phyloP scores from a whole-genome alignment of 2,797 vertebrate genomes.

The Myiothlypis chrysogaster region DNA sequence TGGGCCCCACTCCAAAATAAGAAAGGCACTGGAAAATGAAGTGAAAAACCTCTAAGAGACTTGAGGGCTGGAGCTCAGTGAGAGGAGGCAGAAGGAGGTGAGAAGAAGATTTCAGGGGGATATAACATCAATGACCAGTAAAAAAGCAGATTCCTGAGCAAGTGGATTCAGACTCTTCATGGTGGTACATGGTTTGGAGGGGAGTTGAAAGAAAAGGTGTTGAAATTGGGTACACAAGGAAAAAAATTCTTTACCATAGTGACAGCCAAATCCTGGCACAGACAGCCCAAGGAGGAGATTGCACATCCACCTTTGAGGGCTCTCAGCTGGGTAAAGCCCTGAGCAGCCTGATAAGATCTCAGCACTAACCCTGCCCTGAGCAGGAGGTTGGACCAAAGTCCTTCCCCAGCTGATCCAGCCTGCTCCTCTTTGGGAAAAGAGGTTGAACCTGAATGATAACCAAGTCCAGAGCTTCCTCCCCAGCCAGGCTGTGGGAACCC shows the following conservation, averaged over 20 bases:
- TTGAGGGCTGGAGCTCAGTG: neutral
- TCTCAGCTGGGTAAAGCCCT: neutral
- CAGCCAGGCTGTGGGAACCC: neutral
- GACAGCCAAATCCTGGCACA: neutral
- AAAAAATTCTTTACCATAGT: neutral
- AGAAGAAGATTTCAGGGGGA: neutral
- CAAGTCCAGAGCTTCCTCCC: neutral
- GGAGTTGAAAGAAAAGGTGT: neutral
- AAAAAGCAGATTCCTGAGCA: neutral
- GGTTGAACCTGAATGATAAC: neutral
- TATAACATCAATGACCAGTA: accelerated
- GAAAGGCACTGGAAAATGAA: neutral
- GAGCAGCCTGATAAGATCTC: neutral
- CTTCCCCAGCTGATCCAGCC: neutral
- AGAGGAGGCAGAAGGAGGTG: neutral
- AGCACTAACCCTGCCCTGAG: neutral
- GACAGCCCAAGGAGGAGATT: neutral
- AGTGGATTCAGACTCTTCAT: neutral
- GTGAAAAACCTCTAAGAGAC: neutral
- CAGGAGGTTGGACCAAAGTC: neutral
- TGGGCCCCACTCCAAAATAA: neutral
- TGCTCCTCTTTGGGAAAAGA: neutral
- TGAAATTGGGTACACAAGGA: neutral
- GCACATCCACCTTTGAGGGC: neutral
- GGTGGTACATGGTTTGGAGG: neutral